Evolutionary conservation across 2,113 vertebrate species (phyloP).

Genomic region (Microcebus ravelobensis): DNA sequence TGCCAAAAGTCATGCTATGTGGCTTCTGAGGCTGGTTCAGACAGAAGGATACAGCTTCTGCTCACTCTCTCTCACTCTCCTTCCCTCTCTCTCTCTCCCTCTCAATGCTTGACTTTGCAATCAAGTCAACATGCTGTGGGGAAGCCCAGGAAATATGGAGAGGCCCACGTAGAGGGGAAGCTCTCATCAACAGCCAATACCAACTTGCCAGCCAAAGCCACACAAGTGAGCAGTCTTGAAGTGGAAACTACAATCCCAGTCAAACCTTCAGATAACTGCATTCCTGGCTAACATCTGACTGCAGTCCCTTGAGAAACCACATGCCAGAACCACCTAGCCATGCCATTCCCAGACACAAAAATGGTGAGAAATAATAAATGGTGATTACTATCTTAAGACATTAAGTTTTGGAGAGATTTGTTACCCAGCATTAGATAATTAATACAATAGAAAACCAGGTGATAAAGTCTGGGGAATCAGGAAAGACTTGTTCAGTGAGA

Average conservation of each 20-base stretch:
- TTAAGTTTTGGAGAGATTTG: slow-evolving; percentile 1
- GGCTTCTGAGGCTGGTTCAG: not conserved
- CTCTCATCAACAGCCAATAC: not conserved
- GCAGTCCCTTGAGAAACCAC: not conserved
- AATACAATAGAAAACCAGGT: not conserved
- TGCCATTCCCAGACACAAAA: not conserved
- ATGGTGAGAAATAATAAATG: not conserved
- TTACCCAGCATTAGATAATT: not conserved
- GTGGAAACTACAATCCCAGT: not conserved
- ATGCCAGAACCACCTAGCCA: not conserved
- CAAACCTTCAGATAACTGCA: not conserved
- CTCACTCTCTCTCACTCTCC: not conserved
- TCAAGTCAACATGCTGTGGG: not conserved
- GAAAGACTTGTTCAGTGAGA: slow-evolving; percentile 13
- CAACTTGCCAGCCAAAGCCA: not conserved
- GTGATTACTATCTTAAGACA: not conserved
- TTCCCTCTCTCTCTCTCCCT: too few species aligned
- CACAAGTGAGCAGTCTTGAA: not conserved
- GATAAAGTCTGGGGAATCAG: not conserved
- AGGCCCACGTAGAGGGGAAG: not conserved
- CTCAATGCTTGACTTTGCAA: not conserved
- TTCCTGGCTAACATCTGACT: not conserved
- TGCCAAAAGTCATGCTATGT: not conserved
- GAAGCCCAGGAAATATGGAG: not conserved
- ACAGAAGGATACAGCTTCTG: not conserved